phyloP scores from a whole-genome alignment of 1,140 invertebrate genomes.

The Drosophila sproati region DNA sequence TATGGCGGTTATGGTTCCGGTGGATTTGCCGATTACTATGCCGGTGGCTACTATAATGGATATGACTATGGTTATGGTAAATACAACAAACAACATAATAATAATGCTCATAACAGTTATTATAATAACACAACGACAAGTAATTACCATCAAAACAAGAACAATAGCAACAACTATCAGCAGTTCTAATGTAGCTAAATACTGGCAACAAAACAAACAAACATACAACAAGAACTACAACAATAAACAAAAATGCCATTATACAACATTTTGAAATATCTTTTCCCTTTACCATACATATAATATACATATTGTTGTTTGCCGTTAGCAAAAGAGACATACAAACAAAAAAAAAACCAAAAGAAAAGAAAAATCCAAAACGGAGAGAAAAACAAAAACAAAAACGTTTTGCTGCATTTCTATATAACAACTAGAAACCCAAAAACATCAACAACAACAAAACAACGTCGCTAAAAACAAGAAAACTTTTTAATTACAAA shows the following conservation, averaged over 20 bases:
- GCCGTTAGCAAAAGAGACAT: slow-evolving; percentile 56
- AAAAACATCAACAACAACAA: slow-evolving; percentile 57
- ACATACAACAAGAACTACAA: slow-evolving; percentile 37
- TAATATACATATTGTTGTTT: slow-evolving; percentile 65
- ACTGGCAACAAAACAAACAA: slow-evolving; percentile 56
- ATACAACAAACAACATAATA: slow-evolving; percentile 85
- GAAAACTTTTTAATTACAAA: slow-evolving; percentile 74
- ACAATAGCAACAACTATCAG: slow-evolving; percentile 84
- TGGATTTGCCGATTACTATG: slow-evolving; percentile 90
- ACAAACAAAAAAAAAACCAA: neutral
- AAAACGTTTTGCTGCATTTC: slow-evolving; percentile 71
- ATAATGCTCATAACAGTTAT: slow-evolving; percentile 82
- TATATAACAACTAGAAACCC: slow-evolving; percentile 53
- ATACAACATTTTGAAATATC: slow-evolving; percentile 51
- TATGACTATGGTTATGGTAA: slow-evolving; percentile 93
- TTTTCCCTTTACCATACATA: slow-evolving; percentile 31
- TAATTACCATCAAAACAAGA: slow-evolving; percentile 82
- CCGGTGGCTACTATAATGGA: slow-evolving; percentile 91
- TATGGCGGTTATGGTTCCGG: slow-evolving; percentile 89
- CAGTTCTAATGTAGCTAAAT: slow-evolving; percentile 74
- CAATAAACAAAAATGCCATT: slow-evolving; percentile 53
- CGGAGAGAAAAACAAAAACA: slow-evolving; percentile 83
- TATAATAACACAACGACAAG: slow-evolving; percentile 79
- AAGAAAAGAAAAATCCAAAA: slow-evolving; percentile 49
- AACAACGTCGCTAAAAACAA: slow-evolving; percentile 83